A percentile compares a stretch with the other conserved stretches of the same genome.
These are phyloP conservation scores for Gymnorhina tibicen DNA, from an alignment of 2,113 vertebrate genomes.

Conservation along the genomic window DNA sequence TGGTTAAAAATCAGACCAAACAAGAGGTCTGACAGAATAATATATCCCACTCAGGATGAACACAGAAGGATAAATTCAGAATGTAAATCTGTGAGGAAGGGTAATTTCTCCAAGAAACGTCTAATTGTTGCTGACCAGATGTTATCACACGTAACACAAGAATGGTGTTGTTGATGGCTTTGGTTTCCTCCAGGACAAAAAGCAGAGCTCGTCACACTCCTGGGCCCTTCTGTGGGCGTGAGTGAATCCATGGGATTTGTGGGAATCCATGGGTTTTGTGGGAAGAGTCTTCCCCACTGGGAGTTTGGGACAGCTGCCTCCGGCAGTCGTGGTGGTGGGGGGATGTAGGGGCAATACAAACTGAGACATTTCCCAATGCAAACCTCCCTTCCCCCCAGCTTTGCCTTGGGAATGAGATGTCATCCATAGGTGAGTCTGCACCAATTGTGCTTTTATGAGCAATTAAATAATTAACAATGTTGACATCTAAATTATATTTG, in stretches of 20 bases:
- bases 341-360: neutral
- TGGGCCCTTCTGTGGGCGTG: neutral
- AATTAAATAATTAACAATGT: conserved; percentile 63
- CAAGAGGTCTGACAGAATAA: neutral
- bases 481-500: conserved; percentile 53
- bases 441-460: conserved; percentile 21
- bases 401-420: neutral
- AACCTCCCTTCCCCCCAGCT: neutral
- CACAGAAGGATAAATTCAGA: neutral
- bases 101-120: neutral
- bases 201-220: neutral
- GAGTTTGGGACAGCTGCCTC: neutral
- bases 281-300: accelerated
- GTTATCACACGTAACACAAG: neutral
- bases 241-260: neutral
- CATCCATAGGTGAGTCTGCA: neutral
- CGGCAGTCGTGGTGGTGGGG: accelerated
- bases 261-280: neutral
- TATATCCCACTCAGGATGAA: neutral
- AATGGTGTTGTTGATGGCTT: neutral
- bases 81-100: neutral
- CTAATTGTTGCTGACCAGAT: neutral
- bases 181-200: neutral
- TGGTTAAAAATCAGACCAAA: neutral
- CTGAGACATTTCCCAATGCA: neutral